Evolutionary conservation across 92 coral and sea anemone species (phyloP).

Genomic region (Scolanthus callimorphus): DNA sequence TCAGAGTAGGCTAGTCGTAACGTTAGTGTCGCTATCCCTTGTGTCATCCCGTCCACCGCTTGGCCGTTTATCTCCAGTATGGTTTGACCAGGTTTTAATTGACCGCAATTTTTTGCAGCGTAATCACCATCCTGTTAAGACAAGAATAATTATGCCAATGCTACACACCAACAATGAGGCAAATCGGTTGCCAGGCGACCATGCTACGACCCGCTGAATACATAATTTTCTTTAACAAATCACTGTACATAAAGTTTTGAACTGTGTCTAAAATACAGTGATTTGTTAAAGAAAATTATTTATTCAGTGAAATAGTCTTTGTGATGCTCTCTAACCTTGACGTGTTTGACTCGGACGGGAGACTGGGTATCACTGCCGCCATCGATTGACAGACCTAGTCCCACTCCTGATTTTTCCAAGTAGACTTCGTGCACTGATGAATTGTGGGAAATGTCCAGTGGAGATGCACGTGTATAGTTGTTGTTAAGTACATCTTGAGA

Average conservation of each 20-base stretch:
- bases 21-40: constrained; percentile 77
- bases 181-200: no score
- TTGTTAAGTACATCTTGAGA: no score
- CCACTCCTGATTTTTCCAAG: constrained; percentile 12
- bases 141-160: no score
- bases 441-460: constrained; percentile 9
- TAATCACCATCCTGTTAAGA: constrained; percentile 67
- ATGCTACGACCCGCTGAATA: no score
- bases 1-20: constrained; percentile 84
- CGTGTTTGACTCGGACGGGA: constrained; percentile 53
- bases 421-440: constrained; percentile 6
- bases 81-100: constrained; percentile 75
- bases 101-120: constrained; percentile 73
- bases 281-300: no score
- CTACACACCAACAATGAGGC: no score
- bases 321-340: no score
- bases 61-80: constrained; percentile 72
- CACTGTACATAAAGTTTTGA: no score
- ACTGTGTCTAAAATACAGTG: no score
- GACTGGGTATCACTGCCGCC: constrained; percentile 74
- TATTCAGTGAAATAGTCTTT: no score
- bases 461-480: no score
- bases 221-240: no score
- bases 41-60: constrained; percentile 73
- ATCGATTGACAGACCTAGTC: constrained; percentile 75